These are phyloP conservation scores for Poeciliopsis prolifica DNA, from an alignment of 2,113 vertebrate species.

Conservation along the genomic window DNA sequence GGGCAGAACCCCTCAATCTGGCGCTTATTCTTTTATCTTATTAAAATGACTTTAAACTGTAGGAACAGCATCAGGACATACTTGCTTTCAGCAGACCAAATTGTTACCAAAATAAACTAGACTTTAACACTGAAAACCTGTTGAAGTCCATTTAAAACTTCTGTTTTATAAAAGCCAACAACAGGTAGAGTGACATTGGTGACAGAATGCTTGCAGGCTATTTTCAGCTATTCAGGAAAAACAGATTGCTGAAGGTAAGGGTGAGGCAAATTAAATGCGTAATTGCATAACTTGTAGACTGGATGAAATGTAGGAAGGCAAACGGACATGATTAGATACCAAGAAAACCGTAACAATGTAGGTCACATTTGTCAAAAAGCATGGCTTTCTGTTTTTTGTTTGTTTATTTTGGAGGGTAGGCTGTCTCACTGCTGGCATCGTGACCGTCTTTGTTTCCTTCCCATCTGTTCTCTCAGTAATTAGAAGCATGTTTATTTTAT, in stretches of 20 bases:
- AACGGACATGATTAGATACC: constrained; percentile 20
- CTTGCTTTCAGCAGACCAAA: not conserved
- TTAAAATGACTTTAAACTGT: not conserved
- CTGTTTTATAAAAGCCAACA: not conserved
- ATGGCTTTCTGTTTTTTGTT: constrained; percentile 65
- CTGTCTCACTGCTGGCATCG: constrained; percentile 67
- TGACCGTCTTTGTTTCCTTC: constrained; percentile 79
- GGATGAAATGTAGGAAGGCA: constrained; percentile 11
- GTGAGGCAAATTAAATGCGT: not conserved
- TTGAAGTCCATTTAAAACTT: not conserved
- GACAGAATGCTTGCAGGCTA: not conserved
- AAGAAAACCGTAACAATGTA: constrained; percentile 44
- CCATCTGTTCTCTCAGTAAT: constrained; percentile 77
- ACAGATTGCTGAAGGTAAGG: not conserved
- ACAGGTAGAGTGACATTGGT: not conserved
- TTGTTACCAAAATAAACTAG: not conserved
- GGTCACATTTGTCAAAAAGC: constrained; percentile 58
- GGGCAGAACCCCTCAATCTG: not conserved
- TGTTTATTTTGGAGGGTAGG: constrained; percentile 74
- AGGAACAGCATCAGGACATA: not conserved
- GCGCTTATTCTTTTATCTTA: not conserved
- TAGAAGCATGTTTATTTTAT: constrained; percentile 76
- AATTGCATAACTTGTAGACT: constrained; percentile 19
- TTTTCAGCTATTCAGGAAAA: constrained; percentile 1
- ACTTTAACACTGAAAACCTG: not conserved